Evolutionary conservation across 2,888 invertebrate genomes (phyloP).

Genomic region (Taphrorychus bicolor): DNA sequence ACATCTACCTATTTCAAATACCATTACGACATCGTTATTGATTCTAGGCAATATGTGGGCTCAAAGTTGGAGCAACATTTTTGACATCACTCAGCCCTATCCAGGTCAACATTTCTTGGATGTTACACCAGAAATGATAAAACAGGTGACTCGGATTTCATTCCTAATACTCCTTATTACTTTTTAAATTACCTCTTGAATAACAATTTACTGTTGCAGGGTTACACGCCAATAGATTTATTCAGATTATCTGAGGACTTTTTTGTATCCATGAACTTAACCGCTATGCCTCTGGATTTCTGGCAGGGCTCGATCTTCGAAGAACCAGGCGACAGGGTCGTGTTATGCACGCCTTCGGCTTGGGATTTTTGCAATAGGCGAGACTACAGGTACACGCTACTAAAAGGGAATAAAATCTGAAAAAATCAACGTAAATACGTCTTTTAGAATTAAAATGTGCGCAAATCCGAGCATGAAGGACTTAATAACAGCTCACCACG

Average conservation of each 20-base stretch:
- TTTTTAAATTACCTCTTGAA: background rate
- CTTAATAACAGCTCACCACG: slow-evolving; percentile 87
- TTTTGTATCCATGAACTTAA: slow-evolving; percentile 88
- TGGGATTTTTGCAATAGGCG: slow-evolving; percentile 93
- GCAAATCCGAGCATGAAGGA: slow-evolving; percentile 86
- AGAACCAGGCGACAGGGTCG: slow-evolving; percentile 77
- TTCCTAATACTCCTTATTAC: no score
- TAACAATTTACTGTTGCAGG: slow-evolving; percentile 61
- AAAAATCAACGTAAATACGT: background rate
- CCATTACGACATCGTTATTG: no score
- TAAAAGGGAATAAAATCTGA: background rate
- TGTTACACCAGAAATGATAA: slow-evolving; percentile 81
- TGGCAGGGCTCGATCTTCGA: slow-evolving; percentile 87
- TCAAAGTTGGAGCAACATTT: slow-evolving; percentile 84
- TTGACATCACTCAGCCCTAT: slow-evolving; percentile 83
- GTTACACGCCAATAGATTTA: slow-evolving; percentile 82
- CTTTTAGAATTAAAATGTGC: slow-evolving; percentile 86
- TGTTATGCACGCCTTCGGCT: slow-evolving; percentile 89
- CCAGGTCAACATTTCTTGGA: slow-evolving; percentile 82
- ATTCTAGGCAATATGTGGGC: slow-evolving; percentile 89
- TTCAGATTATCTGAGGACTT: slow-evolving; percentile 91
- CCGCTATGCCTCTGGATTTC: slow-evolving; percentile 84
- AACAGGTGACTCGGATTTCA: slow-evolving; percentile 64
- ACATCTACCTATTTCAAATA: background rate
- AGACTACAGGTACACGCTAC: slow-evolving; percentile 74